Evolutionary conservation across 2,797 vertebrate species (phyloP).

Genomic region (Cirrhinus molitorella): DNA sequence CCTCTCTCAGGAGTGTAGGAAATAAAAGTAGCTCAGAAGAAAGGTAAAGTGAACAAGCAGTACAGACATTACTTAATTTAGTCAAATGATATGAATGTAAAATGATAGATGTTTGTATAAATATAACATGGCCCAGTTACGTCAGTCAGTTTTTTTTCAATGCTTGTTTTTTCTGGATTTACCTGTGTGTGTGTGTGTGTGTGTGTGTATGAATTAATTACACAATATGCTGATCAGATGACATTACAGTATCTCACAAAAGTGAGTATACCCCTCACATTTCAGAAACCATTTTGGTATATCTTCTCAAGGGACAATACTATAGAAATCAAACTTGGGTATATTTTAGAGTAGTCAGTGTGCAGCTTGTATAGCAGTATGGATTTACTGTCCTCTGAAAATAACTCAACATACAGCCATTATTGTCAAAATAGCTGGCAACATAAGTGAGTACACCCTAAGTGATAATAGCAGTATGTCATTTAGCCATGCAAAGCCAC

Average conservation of each 20-base stretch:
- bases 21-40: constrained; percentile 7
- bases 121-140: constrained; percentile 4
- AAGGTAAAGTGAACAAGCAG: constrained; percentile 14
- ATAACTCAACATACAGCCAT: too few species aligned
- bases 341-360: too few species aligned
- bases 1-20: constrained; percentile 23
- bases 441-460: too few species aligned
- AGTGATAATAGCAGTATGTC: too few species aligned
- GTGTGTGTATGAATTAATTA: neutral
- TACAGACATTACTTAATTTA: constrained; percentile 4
- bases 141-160: neutral
- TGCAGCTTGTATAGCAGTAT: too few species aligned
- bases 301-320: too few species aligned
- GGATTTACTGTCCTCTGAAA: too few species aligned
- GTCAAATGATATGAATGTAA: neutral
- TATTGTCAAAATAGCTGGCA: too few species aligned
- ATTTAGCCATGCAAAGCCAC: too few species aligned
- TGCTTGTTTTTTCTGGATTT: neutral
- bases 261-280: too few species aligned
- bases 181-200: neutral
- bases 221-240: neutral
- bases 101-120: constrained; percentile 2
- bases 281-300: too few species aligned
- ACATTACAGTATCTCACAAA: neutral
- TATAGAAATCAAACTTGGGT: too few species aligned